phyloP scores from a whole-genome alignment of 2,113 vertebrate genomes.

The Poicephalus meyeri region DNA sequence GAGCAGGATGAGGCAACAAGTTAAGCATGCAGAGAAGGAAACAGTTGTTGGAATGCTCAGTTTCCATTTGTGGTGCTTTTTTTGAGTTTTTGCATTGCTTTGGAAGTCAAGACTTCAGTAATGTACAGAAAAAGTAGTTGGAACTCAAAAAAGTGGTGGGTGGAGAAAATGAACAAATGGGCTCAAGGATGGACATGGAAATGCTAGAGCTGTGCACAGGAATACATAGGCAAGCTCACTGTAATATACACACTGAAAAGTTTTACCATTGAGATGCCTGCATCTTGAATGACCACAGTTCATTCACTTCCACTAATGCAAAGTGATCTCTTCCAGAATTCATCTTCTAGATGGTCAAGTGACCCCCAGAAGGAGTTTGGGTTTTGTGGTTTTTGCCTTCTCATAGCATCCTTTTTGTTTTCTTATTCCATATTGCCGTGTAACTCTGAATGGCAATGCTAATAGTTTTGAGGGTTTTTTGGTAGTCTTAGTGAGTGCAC shows the following conservation, averaged over 20 bases:
- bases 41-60: background rate
- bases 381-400: background rate
- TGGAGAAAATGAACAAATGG: background rate
- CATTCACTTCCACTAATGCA: background rate
- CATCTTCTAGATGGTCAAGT: background rate
- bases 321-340: background rate
- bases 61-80: background rate
- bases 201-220: background rate
- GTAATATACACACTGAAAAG: background rate
- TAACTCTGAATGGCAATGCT: slow-evolving; percentile 1
- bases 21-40: background rate
- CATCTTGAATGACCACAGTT: background rate
- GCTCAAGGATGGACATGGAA: background rate
- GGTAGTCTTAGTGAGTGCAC: background rate
- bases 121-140: background rate
- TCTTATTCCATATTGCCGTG: background rate
- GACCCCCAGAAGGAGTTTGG: background rate
- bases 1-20: background rate
- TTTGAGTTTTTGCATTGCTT: background rate
- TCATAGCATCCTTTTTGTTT: slow-evolving; percentile 29
- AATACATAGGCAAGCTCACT: background rate
- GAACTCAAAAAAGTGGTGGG: background rate
- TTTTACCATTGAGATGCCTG: background rate
- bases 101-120: background rate
- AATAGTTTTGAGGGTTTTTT: background rate